A percentile compares a stretch with the other conserved stretches of the same genome.
Conservation (phyloP, 30 jellyfish, hydroid and myxozoan species). For the Turritopsis dohrnii region DNA sequence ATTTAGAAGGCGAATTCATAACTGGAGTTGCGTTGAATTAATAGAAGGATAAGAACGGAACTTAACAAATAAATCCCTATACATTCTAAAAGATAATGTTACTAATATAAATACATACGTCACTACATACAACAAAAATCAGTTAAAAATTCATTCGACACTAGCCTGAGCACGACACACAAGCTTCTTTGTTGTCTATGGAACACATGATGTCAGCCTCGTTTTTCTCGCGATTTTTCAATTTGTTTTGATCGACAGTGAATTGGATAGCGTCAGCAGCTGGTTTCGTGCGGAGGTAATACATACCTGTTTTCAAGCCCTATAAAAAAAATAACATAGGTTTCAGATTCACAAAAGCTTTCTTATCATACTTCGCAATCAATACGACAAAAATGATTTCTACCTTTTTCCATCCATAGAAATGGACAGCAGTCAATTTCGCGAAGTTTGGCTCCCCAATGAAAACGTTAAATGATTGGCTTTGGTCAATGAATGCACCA, state of each 20-base stretch:
- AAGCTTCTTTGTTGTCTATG: constrained; percentile 68
- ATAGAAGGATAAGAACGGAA: neutral
- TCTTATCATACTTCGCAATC: no score
- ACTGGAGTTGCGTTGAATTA: neutral
- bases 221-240: constrained; percentile 35
- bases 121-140: neutral
- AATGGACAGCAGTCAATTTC: constrained; percentile 87
- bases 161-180: constrained; percentile 66
- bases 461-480: constrained; percentile 97
- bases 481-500: constrained; percentile 98
- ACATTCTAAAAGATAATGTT: neutral
- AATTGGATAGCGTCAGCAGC: constrained; percentile 98
- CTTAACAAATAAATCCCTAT: neutral
- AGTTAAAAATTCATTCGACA: neutral
- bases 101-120: neutral
- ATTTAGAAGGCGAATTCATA: no score
- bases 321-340: no score
- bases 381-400: neutral
- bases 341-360: neutral
- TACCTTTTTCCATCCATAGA: constrained; percentile 99
- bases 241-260: constrained; percentile 77
- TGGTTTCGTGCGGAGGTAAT: constrained; percentile 89
- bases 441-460: constrained; percentile 95
- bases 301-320: constrained; percentile 99
- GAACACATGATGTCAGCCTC: constrained; percentile 75